phyloP scores from a whole-genome alignment of 37 sponge, comb jelly and placozoan species.

The Crambe crambe region DNA sequence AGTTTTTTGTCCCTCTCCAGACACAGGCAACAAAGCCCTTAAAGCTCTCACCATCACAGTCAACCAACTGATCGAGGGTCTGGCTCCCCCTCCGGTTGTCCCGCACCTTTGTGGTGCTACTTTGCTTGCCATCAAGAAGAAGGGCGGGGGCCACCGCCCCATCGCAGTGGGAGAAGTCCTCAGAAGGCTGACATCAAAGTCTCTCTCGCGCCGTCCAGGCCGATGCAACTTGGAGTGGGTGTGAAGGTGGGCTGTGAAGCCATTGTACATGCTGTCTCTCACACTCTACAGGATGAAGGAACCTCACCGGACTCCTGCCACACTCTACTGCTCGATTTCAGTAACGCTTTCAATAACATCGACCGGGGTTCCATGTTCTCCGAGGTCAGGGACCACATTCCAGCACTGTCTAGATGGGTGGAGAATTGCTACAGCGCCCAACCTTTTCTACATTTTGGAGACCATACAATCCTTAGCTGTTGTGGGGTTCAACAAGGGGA shows the following conservation, averaged over 20 bases:
- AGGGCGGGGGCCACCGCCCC: conserved; percentile 13
- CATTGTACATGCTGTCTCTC: conserved; percentile 18
- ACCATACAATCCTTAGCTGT: background rate
- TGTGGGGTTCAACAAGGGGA: too few relatives aligned
- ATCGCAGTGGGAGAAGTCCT: conserved; percentile 27
- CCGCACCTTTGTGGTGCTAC: conserved; percentile 37
- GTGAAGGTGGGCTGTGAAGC: conserved; percentile 9
- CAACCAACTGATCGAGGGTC: background rate
- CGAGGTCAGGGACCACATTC: conserved; percentile 1
- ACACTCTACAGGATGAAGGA: too few relatives aligned
- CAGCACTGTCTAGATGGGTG: background rate
- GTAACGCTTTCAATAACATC: background rate
- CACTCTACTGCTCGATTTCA: background rate
- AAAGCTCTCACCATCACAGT: conserved; percentile 8
- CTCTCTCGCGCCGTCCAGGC: too few relatives aligned
- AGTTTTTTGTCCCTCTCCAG: conserved; percentile 13
- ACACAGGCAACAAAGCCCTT: background rate
- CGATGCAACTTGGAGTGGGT: conserved; percentile 20
- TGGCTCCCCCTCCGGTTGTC: background rate
- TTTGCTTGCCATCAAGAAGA: conserved; percentile 14
- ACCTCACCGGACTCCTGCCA: background rate
- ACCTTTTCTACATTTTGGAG: background rate
- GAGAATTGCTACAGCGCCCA: conserved; percentile 14
- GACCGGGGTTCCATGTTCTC: background rate
- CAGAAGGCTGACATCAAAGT: conserved; percentile 7